phyloP scores from a whole-genome alignment of 2,797 vertebrate species.

The Pteronotus mesoamericanus region DNA sequence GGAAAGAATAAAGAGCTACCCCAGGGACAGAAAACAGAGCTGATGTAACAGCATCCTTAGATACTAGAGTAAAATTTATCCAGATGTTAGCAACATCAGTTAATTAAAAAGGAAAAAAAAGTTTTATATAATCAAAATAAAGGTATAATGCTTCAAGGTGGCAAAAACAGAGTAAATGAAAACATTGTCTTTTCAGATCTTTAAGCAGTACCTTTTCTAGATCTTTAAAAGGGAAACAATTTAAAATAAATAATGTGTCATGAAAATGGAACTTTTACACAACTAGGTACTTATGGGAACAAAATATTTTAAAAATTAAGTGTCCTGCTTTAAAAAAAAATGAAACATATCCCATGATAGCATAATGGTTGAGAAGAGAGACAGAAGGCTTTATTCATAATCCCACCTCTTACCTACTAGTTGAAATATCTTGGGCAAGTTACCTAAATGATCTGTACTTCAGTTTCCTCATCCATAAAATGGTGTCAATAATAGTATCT shows the following conservation, averaged over 20 bases:
- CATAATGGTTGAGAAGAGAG: not conserved
- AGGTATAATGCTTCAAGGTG: slow-evolving; percentile 3
- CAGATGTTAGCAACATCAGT: slow-evolving; percentile 2
- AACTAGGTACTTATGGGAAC: not conserved
- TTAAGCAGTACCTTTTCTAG: slow-evolving; percentile 15
- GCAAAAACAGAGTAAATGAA: not conserved
- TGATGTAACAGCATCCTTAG: slow-evolving; percentile 4
- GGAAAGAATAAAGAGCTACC: slow-evolving; percentile 39
- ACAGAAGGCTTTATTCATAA: not conserved
- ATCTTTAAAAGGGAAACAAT: slow-evolving; percentile 17
- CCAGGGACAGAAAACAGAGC: not conserved
- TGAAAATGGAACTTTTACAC: not conserved
- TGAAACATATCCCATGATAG: not conserved
- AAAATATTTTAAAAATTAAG: not conserved
- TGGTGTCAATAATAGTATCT: not conserved
- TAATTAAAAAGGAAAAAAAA: slow-evolving; percentile 34
- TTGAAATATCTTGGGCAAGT: not conserved
- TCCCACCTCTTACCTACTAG: not conserved
- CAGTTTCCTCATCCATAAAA: not conserved
- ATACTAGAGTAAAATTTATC: not conserved
- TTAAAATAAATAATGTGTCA: not conserved
- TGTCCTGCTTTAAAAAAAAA: not conserved
- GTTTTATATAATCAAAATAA: slow-evolving; percentile 50
- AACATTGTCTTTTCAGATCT: not conserved
- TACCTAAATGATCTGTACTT: slow-evolving; percentile 1